A percentile compares a stretch with the other conserved stretches of the same genome.
These are phyloP conservation scores for Euleptes europaea DNA, from an alignment of 2,113 vertebrate genomes.

Conservation along the genomic window DNA sequence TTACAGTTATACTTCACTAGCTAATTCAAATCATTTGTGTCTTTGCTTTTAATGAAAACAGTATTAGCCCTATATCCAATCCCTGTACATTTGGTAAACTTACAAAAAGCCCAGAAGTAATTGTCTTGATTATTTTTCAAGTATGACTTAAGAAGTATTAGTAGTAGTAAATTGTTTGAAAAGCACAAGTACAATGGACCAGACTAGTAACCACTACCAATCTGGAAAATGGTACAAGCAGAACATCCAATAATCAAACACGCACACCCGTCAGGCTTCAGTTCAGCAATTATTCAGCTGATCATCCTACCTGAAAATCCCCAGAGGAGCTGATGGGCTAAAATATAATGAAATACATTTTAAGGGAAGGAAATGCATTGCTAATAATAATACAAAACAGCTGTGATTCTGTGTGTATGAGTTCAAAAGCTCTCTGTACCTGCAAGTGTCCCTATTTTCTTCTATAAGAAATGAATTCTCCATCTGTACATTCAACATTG, in stretches of 20 bases:
- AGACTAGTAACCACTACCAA: slow-evolving; percentile 1
- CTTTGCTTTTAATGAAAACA: not conserved
- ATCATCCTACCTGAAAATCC: slow-evolving; percentile 91
- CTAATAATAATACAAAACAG: slow-evolving; percentile 2
- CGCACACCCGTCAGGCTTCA: slow-evolving; percentile 69
- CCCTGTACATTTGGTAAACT: not conserved
- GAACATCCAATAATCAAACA: slow-evolving; percentile 59
- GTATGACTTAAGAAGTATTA: not conserved
- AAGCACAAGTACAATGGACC: not conserved
- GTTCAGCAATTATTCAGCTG: slow-evolving; percentile 60
- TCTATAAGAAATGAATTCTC: not conserved
- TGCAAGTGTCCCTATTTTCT: not conserved
- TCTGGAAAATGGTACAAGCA: slow-evolving; percentile 30
- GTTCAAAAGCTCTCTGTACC: not conserved
- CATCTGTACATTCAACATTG: not conserved
- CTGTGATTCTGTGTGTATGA: not conserved
- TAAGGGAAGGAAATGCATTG: slow-evolving; percentile 59
- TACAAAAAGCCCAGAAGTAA: not conserved
- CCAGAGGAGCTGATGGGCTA: slow-evolving; percentile 96
- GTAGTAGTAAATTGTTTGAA: not conserved
- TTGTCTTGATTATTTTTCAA: not conserved
- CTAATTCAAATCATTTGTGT: not conserved
- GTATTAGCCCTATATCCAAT: not conserved
- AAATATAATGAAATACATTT: slow-evolving; percentile 79
- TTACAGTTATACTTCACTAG: not conserved